Conservation (phyloP, 2,113 vertebrate genomes). For the Chlorodrepanis virens region DNA sequence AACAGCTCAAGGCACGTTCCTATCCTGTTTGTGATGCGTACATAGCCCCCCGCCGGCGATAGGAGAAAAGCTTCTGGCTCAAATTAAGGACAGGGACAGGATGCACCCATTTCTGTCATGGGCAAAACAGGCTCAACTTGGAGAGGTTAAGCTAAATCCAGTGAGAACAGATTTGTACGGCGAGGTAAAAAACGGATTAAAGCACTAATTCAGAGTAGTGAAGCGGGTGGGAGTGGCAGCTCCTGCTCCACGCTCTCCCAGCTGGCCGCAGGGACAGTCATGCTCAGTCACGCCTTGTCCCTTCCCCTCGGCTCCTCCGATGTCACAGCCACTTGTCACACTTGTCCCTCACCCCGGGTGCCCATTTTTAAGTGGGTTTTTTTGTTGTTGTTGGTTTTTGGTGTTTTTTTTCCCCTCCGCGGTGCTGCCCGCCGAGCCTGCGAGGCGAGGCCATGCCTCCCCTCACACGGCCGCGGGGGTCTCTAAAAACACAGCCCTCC, state of each 20-base stretch:
- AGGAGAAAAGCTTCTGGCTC: neutral
- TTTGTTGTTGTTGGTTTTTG: neutral
- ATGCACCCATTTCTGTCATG: neutral
- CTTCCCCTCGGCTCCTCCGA: accelerated
- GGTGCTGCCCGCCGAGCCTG: accelerated
- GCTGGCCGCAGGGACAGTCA: too few relatives aligned
- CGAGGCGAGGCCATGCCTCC: neutral
- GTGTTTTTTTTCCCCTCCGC: accelerated
- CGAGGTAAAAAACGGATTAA: neutral
- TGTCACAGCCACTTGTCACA: neutral
- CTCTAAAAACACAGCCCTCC: neutral
- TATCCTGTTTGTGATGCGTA: too few relatives aligned
- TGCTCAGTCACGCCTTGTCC: too few relatives aligned
- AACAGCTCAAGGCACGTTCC: too few relatives aligned
- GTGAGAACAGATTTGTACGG: neutral
- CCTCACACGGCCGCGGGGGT: neutral
- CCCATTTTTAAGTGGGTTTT: neutral
- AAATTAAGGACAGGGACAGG: neutral
- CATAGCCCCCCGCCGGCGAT: too few relatives aligned
- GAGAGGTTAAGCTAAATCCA: neutral
- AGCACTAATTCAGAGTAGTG: accelerated
- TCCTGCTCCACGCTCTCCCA: neutral
- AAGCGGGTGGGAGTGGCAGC: accelerated
- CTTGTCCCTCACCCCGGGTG: neutral
- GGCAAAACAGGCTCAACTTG: neutral